Evolutionary conservation across 2,113 vertebrate genomes (phyloP), one percentile per base, ranked within the genome.

Genomic region (Paramisgurnus dabryanus): DNA sequence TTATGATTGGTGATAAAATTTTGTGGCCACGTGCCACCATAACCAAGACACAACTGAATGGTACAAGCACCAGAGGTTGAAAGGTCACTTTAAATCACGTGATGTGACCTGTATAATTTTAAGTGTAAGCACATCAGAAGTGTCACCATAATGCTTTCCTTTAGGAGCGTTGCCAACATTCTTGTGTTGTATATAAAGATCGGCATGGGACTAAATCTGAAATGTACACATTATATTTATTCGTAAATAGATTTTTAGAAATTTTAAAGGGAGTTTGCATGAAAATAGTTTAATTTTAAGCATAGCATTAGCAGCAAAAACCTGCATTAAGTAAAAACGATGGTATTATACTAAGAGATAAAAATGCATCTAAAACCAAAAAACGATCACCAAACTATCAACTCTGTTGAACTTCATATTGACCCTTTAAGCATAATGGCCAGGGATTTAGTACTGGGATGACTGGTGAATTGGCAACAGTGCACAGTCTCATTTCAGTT

Each of bases 51-150:
- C 8, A 55, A 34, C 64, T 67, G 10, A 77, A 18, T 64, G 22
- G 22, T 61, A 49, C 78, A 65, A 57, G 53, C 34, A 53, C 34
- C 53, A 40, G 63, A 58, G 73, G 83, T 81, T 68, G 64, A 58
- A 55, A 61, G 61, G 74, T 63, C 11, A 43, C 67, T 72, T 11
- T 5, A n/a, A 67, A 49, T 60, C n/a, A 22, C 6, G 27, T 50
- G 27, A 18, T 58, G 55, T 58, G 55, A 58, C 55, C 3, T 18
- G 55, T 58, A 34, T 58, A 17, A 43, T 43, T 60, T 60, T 7
- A 61, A 76, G 55, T n/a, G 17, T n/a, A 18, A 57, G 53, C 6
- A 39, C 61, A 64, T 22, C 17, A 22, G 15, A 22, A 60, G 15
- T 22, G 57, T 17, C 57, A 60, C 69, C 53, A 40, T 71, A 49